Conservation (phyloP, 2,888 invertebrate genomes). For the Carterocephalus palaemon region DNA sequence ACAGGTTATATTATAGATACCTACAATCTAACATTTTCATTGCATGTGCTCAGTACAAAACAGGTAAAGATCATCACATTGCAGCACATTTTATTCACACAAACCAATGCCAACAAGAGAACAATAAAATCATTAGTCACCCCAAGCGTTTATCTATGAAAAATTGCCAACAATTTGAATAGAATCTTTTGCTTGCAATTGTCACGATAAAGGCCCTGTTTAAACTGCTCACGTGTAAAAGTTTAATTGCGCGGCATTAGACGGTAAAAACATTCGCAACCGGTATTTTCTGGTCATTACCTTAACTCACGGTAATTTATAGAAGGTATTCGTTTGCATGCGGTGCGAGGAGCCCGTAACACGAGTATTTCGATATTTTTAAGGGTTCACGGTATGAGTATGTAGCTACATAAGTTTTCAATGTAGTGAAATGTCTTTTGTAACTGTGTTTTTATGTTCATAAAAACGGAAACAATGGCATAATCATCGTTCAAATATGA, state of each 20-base stretch:
- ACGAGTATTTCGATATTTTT: conserved; percentile 5
- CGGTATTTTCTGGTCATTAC: conserved; percentile 39
- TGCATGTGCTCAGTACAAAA: no score
- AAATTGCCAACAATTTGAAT: neutral
- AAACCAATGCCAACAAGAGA: no score
- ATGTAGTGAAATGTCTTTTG: no score
- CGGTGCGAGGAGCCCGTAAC: conserved; percentile 34
- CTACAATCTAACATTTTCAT: no score
- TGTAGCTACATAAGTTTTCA: no score
- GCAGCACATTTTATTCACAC: no score
- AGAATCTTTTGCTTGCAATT: neutral
- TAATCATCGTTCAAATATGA: no score
- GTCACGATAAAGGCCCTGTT: neutral
- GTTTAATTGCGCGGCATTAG: conserved; percentile 17
- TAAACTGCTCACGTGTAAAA: conserved; percentile 10
- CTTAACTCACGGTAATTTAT: conserved; percentile 49
- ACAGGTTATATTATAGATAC: no score
- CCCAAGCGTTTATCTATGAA: neutral
- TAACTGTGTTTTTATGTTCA: no score
- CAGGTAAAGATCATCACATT: no score
- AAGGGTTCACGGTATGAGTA: no score
- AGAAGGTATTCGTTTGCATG: conserved; percentile 47
- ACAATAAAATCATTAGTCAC: neutral
- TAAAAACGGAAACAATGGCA: no score
- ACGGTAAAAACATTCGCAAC: conserved; percentile 13